These are phyloP conservation scores for Melikaiella ostensackeni DNA, from an alignment of 2,888 invertebrate genomes.

Conservation along the genomic window DNA sequence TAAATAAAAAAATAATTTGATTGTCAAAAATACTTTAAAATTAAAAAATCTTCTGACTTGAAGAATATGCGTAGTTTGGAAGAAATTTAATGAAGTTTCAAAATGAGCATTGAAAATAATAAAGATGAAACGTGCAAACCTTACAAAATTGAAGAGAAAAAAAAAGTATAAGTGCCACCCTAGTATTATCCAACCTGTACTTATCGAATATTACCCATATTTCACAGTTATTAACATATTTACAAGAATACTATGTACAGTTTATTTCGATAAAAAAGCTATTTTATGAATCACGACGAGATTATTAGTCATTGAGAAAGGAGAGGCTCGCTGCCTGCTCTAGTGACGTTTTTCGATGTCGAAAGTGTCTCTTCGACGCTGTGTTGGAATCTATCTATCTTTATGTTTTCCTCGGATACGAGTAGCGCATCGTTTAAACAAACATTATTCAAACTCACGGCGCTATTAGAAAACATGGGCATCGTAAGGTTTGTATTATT, in stretches of 20 bases:
- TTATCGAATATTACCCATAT: conserved; percentile 26
- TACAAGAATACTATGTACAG: conserved; percentile 31
- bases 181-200: conserved; percentile 15
- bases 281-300: background rate
- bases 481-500: conserved; percentile 83
- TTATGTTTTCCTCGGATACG: conserved; percentile 79
- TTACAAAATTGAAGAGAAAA: conserved; percentile 1
- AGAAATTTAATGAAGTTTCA: background rate
- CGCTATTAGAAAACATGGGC: conserved; percentile 91
- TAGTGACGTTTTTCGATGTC: conserved; percentile 61
- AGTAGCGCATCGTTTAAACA: conserved; percentile 88
- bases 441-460: conserved; percentile 89
- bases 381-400: conserved; percentile 64
- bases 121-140: background rate
- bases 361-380: conserved; percentile 53
- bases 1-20: background rate
- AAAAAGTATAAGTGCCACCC: background rate
- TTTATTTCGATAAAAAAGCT: conserved; percentile 17
- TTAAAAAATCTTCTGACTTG: no score
- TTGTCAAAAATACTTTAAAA: background rate
- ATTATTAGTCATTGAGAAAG: conserved; percentile 59
- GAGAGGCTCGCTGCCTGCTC: conserved; percentile 67
- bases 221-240: conserved; percentile 30
- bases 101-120: background rate
- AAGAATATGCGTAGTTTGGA: background rate